phyloP scores from a whole-genome alignment of 1,140 invertebrate genomes.

The Apis cerana region DNA sequence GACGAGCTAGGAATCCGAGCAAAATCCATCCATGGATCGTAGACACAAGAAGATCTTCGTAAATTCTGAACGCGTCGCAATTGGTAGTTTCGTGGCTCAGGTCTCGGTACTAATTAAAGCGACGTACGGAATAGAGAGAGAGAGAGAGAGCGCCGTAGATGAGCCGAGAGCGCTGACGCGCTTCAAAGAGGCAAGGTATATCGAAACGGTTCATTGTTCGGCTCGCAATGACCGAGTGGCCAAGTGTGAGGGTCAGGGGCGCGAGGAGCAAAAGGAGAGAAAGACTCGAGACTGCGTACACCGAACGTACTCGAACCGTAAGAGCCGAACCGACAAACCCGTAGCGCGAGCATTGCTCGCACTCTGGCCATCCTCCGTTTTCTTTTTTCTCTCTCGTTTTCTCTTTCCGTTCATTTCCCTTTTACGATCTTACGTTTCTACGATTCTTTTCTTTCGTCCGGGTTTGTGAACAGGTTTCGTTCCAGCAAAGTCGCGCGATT shows the following conservation, averaged over 20 bases:
- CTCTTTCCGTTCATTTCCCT: neutral
- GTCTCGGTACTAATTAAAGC: conserved; percentile 56
- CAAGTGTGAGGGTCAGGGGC: conserved; percentile 65
- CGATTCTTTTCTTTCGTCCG: neutral
- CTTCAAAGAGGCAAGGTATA: conserved; percentile 18
- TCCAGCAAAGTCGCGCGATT: neutral
- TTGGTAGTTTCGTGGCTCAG: conserved; percentile 10
- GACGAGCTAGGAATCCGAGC: too few species aligned
- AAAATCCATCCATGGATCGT: neutral
- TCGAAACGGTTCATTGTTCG: conserved; percentile 65
- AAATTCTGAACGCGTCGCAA: conserved; percentile 12
- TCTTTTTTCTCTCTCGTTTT: neutral
- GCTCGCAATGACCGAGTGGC: conserved; percentile 64
- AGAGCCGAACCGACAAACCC: neutral
- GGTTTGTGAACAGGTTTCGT: neutral
- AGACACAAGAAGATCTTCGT: neutral
- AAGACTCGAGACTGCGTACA: conserved; percentile 41
- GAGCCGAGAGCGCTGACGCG: neutral
- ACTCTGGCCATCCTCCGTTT: neutral
- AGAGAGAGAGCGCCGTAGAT: too few species aligned
- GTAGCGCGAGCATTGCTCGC: neutral
- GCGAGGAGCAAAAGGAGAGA: conserved; percentile 31
- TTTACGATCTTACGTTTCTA: neutral
- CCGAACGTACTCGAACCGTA: conserved; percentile 17
- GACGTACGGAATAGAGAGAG: conserved; percentile 13